These are phyloP conservation scores for Lepilemur ruficaudatus DNA, from an alignment of 2,797 vertebrate species.

Conservation along the genomic window DNA sequence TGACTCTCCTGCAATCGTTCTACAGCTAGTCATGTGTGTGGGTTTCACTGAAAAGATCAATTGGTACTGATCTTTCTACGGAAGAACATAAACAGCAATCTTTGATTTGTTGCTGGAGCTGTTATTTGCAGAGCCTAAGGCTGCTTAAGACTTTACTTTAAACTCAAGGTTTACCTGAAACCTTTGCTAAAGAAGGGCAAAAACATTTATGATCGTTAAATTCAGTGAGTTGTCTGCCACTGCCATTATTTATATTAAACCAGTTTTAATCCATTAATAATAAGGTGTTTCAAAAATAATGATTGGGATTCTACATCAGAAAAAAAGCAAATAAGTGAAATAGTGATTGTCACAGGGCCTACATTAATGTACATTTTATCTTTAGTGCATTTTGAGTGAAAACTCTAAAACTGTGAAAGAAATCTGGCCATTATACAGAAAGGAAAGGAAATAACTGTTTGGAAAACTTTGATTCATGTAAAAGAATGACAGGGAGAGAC, in stretches of 20 bases:
- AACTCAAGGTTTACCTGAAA: neutral
- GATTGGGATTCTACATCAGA: neutral
- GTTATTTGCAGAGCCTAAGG: conserved; percentile 37
- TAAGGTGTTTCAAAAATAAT: conserved; percentile 14
- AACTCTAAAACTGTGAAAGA: neutral
- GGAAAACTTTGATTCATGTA: neutral
- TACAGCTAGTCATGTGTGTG: neutral
- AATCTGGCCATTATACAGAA: neutral
- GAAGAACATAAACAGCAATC: conserved; percentile 33
- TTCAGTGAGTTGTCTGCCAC: neutral
- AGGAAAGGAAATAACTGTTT: neutral
- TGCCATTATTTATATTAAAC: neutral
- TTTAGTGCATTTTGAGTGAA: neutral
- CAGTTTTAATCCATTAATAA: conserved; percentile 31
- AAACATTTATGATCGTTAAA: neutral
- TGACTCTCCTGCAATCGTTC: neutral
- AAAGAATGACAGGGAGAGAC: neutral
- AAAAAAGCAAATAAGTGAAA: conserved; percentile 19
- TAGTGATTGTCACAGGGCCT: neutral
- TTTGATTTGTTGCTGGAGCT: conserved; percentile 21
- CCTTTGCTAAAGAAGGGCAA: neutral
- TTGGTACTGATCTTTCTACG: conserved; percentile 24
- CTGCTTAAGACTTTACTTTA: conserved; percentile 41
- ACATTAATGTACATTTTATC: neutral
- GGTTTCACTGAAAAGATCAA: conserved; percentile 43